Conservation (phyloP, 2,888 invertebrate genomes). For the Congeria kusceri region DNA sequence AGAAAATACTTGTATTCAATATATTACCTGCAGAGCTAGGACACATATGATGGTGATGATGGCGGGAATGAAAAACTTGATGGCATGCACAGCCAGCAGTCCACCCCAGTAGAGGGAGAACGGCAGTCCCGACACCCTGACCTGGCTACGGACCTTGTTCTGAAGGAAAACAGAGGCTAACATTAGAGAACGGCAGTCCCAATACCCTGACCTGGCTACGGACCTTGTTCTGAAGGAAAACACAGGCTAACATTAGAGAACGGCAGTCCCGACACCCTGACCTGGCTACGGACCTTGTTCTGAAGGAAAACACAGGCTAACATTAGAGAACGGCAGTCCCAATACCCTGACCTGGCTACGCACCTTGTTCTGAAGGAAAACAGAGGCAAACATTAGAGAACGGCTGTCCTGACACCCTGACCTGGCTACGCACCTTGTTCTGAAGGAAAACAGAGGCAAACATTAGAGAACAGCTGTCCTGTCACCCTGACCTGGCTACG, state of each 20-base stretch:
- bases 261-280: constrained; percentile 91
- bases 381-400: no score
- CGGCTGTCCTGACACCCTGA: no score
- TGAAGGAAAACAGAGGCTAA: constrained; percentile 86
- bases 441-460: no score
- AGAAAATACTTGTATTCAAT: no score
- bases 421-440: no score
- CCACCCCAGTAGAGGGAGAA: constrained; percentile 77
- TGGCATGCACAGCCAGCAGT: constrained; percentile 65
- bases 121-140: constrained; percentile 91
- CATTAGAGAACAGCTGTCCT: no score
- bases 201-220: constrained; percentile 93
- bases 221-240: constrained; percentile 90
- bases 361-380: no score
- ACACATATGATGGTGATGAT: constrained; percentile 90
- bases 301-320: no score
- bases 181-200: constrained; percentile 88
- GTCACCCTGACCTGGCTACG: no score
- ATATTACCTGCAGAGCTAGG: constrained; percentile 75
- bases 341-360: no score
- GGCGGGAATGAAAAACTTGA: constrained; percentile 67
- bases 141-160: constrained; percentile 93
- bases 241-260: no score
- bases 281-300: constrained; percentile 93
- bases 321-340: no score